Percentiles rank a stretch among this genome's conserved stretches.
These are phyloP conservation scores for Amblyteles armatorius DNA, from an alignment of 2,888 invertebrate species.

Conservation along the genomic window DNA sequence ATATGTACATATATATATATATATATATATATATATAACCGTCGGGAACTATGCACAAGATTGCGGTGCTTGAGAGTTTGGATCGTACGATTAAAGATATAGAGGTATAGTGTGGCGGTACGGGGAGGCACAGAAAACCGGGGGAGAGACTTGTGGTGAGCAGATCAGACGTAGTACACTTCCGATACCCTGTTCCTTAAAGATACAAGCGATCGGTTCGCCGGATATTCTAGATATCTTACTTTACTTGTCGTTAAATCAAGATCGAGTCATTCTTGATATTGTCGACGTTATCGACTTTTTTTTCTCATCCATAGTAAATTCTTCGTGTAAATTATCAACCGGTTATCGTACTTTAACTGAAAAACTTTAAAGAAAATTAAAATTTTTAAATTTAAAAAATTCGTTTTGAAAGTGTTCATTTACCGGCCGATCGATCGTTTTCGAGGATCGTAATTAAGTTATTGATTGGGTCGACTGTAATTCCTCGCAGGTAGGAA, in stretches of 20 bases:
- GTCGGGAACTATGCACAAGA: conserved; percentile 74
- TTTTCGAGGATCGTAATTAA: neutral
- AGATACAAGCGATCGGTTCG: conserved; percentile 20
- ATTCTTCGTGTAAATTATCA: neutral
- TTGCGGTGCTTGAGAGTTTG: conserved; percentile 68
- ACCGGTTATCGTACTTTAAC: neutral
- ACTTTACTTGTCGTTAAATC: neutral
- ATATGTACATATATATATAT: no score
- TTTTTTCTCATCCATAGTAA: neutral
- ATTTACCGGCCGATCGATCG: neutral
- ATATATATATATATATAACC: conserved; percentile 51
- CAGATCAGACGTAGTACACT: conserved; percentile 1
- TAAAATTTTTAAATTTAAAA: neutral
- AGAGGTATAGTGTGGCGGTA: neutral
- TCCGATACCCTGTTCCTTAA: conserved; percentile 12
- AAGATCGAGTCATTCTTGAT: neutral
- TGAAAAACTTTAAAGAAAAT: neutral
- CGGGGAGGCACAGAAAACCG: conserved; percentile 10
- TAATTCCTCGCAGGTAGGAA: neutral
- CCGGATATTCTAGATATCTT: conserved; percentile 8
- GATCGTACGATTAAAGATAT: conserved; percentile 61
- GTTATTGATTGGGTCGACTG: neutral
- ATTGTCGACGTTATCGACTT: neutral
- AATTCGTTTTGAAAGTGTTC: neutral
- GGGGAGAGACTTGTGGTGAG: conserved; percentile 35